These are phyloP conservation scores for Polypedilum pembai DNA, from an alignment of 1,140 invertebrate species.

Conservation along the genomic window DNA sequence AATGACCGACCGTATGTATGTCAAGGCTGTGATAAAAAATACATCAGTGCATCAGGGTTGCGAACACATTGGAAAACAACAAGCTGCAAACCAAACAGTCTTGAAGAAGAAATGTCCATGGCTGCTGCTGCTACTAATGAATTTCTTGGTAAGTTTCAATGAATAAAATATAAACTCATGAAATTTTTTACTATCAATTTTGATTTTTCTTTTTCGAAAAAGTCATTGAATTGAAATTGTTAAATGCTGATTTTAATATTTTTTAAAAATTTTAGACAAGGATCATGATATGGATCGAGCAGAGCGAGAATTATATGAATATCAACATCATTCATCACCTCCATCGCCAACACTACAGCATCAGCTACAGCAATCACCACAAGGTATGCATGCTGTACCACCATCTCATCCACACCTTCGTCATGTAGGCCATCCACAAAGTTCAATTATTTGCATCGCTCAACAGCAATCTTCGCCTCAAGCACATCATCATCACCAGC, in stretches of 20 bases:
- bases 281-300: constrained; percentile 40
- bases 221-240: too few species aligned
- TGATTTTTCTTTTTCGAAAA: not conserved
- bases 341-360: not conserved
- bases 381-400: constrained; percentile 26
- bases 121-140: constrained; percentile 61
- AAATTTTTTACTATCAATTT: not conserved
- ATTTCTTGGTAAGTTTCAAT: constrained; percentile 55
- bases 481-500: constrained; percentile 30
- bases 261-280: constrained; percentile 35
- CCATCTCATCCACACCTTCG: constrained; percentile 36
- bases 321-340: constrained; percentile 40
- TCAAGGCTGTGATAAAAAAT: constrained; percentile 92
- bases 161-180: too few species aligned
- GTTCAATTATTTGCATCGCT: constrained; percentile 36
- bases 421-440: constrained; percentile 36
- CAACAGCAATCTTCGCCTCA: constrained; percentile 31
- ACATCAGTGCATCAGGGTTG: constrained; percentile 95
- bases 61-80: constrained; percentile 94
- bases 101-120: constrained; percentile 71
- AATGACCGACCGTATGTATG: constrained; percentile 97
- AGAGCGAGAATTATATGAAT: constrained; percentile 41
- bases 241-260: not conserved
- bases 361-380: constrained; percentile 33
- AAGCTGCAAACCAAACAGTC: constrained; percentile 80